These are phyloP conservation scores for Dendrocincla tyrannina DNA, from an alignment of 2,797 vertebrate species.

Conservation along the genomic window DNA sequence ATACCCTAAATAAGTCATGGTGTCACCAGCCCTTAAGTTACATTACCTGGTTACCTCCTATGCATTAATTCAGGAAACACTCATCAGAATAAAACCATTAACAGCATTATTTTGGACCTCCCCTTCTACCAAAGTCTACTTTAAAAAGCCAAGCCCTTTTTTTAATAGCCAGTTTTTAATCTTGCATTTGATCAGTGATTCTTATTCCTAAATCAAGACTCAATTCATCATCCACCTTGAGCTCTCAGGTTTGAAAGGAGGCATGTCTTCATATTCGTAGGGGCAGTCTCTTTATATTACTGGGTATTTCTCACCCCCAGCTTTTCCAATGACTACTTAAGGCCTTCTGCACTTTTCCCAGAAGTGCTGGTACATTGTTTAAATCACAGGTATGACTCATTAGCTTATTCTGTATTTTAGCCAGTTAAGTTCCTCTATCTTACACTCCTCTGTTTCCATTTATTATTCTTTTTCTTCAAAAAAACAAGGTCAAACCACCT, in stretches of 20 bases:
- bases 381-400: background rate
- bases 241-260: background rate
- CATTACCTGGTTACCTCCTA: background rate
- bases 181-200: background rate
- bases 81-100: background rate
- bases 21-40: background rate
- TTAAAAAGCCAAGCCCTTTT: background rate
- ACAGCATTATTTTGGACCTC: background rate
- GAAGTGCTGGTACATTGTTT: background rate
- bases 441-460: background rate
- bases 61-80: background rate
- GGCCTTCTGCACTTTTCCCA: background rate
- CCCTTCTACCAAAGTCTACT: background rate
- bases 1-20: background rate
- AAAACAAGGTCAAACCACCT: background rate
- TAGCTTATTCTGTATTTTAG: slow-evolving; percentile 19
- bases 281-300: background rate
- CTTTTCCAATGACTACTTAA: slow-evolving; percentile 6
- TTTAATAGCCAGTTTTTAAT: background rate
- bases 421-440: background rate
- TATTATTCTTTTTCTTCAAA: background rate
- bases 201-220: background rate
- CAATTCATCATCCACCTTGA: background rate
- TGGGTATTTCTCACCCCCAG: background rate
- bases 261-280: background rate